Conservation (phyloP, 1,140 invertebrate species). For the Theocolax elegans region DNA sequence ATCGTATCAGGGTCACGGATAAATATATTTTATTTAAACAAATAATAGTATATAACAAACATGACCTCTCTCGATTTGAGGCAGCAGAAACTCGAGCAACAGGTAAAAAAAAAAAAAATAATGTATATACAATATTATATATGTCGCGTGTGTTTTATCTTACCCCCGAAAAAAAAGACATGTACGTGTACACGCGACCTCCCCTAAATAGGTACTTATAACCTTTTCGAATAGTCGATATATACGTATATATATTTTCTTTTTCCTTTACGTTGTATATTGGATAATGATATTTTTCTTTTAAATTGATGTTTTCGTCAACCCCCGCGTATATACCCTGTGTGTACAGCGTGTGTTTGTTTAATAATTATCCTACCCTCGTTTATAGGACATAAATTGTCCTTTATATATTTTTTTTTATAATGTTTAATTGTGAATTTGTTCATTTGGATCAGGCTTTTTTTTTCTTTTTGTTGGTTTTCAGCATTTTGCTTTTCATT, state of each 20-base stretch:
- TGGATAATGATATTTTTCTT: no score
- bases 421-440: no score
- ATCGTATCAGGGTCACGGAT: constrained; percentile 66
- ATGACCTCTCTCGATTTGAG: constrained; percentile 77
- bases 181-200: constrained; percentile 20
- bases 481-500: no score
- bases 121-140: no score
- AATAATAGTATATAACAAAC: background rate
- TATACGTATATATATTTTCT: no score
- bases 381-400: background rate
- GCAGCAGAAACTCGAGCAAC: constrained; percentile 81
- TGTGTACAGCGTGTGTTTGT: background rate
- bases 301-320: background rate
- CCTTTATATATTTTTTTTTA: no score
- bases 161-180: background rate
- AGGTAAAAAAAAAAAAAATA: constrained; percentile 68
- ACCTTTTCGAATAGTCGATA: constrained; percentile 18
- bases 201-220: background rate
- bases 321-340: background rate
- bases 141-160: no score
- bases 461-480: no score
- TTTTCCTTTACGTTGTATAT: no score
- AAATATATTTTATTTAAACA: background rate
- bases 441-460: no score
- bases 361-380: background rate